These are phyloP conservation scores for Drosophila nebulosa DNA, from an alignment of 1,140 invertebrate species.

Conservation along the genomic window DNA sequence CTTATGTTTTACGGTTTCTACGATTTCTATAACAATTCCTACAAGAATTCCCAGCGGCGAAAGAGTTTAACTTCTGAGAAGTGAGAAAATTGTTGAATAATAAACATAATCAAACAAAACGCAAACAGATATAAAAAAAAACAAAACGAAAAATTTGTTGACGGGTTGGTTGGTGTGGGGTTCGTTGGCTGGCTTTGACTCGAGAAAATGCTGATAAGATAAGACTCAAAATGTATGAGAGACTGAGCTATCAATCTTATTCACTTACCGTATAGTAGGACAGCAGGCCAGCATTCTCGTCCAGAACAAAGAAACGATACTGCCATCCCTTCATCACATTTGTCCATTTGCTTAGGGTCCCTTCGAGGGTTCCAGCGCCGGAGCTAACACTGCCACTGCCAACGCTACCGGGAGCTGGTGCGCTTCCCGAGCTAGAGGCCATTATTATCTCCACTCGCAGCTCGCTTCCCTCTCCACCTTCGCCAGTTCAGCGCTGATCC, in stretches of 20 bases:
- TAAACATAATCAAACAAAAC: constrained; percentile 1
- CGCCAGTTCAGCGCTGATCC: neutral
- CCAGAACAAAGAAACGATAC: constrained; percentile 99
- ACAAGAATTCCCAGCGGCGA: constrained; percentile 53
- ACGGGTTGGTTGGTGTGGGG: neutral
- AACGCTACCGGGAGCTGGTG: constrained; percentile 3
- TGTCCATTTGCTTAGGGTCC: constrained; percentile 99
- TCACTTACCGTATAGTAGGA: constrained; percentile 97
- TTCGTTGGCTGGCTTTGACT: neutral
- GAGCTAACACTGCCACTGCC: constrained; percentile 2
- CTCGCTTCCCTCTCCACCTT: neutral
- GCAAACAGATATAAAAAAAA: neutral
- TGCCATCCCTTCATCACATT: constrained; percentile 99
- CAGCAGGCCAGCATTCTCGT: constrained; percentile 95
- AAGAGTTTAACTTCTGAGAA: constrained; percentile 14
- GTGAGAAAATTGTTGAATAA: constrained; percentile 15
- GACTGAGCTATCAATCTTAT: constrained; percentile 16
- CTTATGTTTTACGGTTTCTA: constrained; percentile 88
- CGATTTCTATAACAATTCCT: constrained; percentile 85
- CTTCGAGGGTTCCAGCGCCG: constrained; percentile 87
- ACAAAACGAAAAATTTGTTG: neutral
- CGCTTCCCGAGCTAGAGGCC: constrained; percentile 38
- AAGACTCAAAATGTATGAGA: constrained; percentile 7
- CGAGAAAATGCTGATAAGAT: constrained; percentile 28
- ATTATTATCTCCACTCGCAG: constrained; percentile 20